Conservation (phyloP, 1,140 invertebrate species). For the Formica exsecta region DNA sequence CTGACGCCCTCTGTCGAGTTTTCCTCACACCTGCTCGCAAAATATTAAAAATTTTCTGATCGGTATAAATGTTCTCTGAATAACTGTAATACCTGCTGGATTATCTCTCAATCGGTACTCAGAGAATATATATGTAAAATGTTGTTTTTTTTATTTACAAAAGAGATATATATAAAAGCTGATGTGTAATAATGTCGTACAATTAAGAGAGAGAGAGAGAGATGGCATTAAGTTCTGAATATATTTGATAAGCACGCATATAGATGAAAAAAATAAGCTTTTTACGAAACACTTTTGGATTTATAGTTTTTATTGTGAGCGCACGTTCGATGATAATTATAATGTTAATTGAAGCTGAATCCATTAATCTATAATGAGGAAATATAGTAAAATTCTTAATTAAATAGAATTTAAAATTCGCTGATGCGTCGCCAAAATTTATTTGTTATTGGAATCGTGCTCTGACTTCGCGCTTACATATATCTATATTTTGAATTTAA, state of each 20-base stretch:
- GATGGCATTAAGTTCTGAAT: constrained; percentile 3
- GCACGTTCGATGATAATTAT: not conserved
- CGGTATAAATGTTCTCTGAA: not conserved
- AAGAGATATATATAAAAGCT: no score
- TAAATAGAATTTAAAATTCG: no score
- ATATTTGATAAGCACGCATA: constrained; percentile 6
- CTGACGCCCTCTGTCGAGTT: not conserved
- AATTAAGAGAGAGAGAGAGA: no score
- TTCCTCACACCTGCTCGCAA: not conserved
- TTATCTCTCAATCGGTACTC: not conserved
- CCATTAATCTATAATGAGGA: no score
- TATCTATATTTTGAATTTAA: no score
- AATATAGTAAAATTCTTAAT: no score
- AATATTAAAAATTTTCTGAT: not conserved
- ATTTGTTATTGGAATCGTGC: no score
- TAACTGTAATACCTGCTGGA: not conserved
- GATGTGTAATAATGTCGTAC: no score
- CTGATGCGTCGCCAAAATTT: no score
- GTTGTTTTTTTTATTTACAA: no score
- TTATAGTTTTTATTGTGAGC: not conserved
- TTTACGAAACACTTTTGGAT: not conserved
- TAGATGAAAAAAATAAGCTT: constrained; percentile 21
- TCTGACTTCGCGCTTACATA: no score
- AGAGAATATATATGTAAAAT: no score
- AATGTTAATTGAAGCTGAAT: not conserved